Base-by-base conservation (phyloP, 2,888 invertebrate species). In the Cephalotes varians region DNA sequence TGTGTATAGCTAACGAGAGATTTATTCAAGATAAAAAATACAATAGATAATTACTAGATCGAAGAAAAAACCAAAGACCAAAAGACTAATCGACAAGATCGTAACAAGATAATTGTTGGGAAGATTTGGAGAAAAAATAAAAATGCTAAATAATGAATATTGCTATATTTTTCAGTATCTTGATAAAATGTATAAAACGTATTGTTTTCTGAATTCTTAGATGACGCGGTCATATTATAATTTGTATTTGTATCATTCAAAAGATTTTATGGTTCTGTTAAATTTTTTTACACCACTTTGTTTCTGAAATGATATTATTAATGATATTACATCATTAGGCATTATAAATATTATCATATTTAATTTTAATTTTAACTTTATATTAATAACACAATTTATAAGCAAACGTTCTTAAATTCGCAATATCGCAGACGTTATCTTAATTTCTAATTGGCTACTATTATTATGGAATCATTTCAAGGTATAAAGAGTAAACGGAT, bases 1-100 rank as follows among this genome's bases (percentile, higher is more conserved):
- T 7, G 10, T 62, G 10, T 31, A 2, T 37, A 21, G 34, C n/a
- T 60, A 64, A 40, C 40, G 37, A 62, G 9, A 40, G 1, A 5
- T 6, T 15, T 40, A 2, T 25, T 25, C 9, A 25, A 21, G 12
- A n/a, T 25, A 25, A 49, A 34, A n/a, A 18, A 28, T 54, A 83
- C n/a, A 69, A 64, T 51, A 62, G 62, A 31, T 82, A 85, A 86
- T 85, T 82, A 69, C 49, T 67, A n/a, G 58, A 58, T 82, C 79
- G 44, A 87, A 82, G 76, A 84, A 76, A 73, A 80, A 87, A 64
- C 54, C 62, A 49, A 21, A 28, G 62, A 47, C 40, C 84, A 84
- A n/a, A n/a, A n/a, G n/a, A 83, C 73, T 62, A 81, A 58, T 76
- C 85, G 15, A 54, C 25, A 37, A 49, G 34, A 51, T 67, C 69